These are phyloP conservation scores for Gnathonemus echidnorhynchus DNA, from an alignment of 2,113 vertebrate genomes.

Conservation along the genomic window DNA sequence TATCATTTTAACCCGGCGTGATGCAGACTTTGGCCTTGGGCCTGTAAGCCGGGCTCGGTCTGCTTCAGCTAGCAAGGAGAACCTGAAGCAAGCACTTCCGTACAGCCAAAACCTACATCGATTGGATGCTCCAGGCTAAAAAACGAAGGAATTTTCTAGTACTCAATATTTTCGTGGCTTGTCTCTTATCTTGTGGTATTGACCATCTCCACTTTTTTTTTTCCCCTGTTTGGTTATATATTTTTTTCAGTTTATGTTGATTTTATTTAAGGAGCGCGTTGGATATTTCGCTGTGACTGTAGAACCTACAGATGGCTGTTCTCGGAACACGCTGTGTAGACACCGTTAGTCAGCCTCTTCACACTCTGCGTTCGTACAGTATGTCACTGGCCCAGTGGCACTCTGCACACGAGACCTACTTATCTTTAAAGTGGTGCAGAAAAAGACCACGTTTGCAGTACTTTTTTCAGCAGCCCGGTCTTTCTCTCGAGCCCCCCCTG, in stretches of 20 bases:
- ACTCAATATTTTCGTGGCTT: neutral
- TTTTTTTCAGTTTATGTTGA: neutral
- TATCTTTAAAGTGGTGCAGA: neutral
- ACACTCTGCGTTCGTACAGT: neutral
- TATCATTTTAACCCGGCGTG: neutral
- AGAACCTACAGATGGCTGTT: neutral
- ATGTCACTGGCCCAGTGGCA: neutral
- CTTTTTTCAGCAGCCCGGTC: neutral
- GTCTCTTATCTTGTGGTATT: neutral
- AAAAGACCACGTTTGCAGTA: neutral
- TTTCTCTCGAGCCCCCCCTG: neutral
- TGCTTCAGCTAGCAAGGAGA: neutral
- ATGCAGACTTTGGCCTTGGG: constrained; percentile 1
- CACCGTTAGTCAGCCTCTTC: neutral
- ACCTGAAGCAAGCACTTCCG: neutral
- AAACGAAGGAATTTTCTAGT: neutral
- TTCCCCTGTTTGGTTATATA: neutral
- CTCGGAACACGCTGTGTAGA: neutral
- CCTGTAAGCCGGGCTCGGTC: neutral
- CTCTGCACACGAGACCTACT: neutral
- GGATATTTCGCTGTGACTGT: neutral
- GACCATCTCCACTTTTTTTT: neutral
- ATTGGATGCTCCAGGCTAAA: neutral
- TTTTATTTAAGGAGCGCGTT: neutral
- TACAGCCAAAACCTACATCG: neutral